phyloP scores from a whole-genome alignment of 2,113 vertebrate genomes.

The Archocentrus centrarchus region DNA sequence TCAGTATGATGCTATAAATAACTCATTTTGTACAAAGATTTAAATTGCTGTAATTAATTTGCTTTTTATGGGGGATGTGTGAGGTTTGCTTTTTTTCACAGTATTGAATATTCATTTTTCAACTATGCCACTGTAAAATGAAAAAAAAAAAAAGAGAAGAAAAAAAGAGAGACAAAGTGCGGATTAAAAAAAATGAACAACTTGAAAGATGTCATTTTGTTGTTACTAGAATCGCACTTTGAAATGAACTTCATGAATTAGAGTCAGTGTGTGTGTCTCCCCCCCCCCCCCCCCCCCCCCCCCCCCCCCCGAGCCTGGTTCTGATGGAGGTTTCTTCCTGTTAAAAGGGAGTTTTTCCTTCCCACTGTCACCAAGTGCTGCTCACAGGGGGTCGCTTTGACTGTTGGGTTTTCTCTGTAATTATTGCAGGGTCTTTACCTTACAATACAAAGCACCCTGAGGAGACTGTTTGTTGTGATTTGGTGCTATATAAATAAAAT shows the following conservation, averaged over 20 bases:
- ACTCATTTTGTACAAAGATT: constrained; percentile 80
- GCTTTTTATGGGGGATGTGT: constrained; percentile 78
- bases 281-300: too few species aligned
- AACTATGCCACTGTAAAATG: constrained; percentile 81
- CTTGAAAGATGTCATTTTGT: constrained; percentile 60
- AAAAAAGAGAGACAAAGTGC: constrained; percentile 69
- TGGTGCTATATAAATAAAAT: too few species aligned
- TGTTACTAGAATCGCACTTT: constrained; percentile 51
- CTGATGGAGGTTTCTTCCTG: too few species aligned
- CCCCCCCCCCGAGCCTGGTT: too few species aligned
- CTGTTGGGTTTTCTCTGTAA: too few species aligned
- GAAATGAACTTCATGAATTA: background rate
- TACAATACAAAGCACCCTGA: too few species aligned
- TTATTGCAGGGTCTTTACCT: too few species aligned
- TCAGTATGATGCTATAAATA: constrained; percentile 74
- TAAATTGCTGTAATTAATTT: constrained; percentile 77
- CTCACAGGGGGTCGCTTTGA: too few species aligned
- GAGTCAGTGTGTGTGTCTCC: too few species aligned
- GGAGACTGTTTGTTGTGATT: too few species aligned
- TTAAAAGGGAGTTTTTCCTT: too few species aligned
- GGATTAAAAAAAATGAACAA: constrained; percentile 82
- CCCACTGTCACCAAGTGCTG: too few species aligned
- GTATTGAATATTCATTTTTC: constrained; percentile 84
- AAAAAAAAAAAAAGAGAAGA: constrained; percentile 41
- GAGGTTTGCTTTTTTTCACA: constrained; percentile 77